These are phyloP conservation scores for Dexiosoma caninum DNA, from an alignment of 2,888 invertebrate species.

Conservation along the genomic window DNA sequence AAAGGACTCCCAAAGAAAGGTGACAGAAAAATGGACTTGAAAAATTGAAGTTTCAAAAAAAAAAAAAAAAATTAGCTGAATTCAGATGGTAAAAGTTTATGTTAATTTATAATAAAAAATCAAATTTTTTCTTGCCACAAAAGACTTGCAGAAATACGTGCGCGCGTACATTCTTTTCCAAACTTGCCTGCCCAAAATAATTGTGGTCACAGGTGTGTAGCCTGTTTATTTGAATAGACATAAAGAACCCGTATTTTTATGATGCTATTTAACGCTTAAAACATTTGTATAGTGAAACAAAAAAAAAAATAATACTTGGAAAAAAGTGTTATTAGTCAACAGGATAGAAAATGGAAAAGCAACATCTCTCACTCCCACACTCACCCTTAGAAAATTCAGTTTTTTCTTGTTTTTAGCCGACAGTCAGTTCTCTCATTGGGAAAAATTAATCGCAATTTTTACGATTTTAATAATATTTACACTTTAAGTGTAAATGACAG, in stretches of 20 bases:
- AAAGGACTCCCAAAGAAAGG: constrained; percentile 16
- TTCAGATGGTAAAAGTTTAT: constrained; percentile 49
- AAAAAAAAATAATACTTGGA: not conserved
- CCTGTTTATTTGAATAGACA: constrained; percentile 55
- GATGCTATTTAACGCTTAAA: constrained; percentile 66
- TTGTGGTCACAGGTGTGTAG: constrained; percentile 76
- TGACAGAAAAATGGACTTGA: constrained; percentile 41
- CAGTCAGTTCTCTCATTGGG: not conserved
- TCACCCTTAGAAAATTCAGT: constrained; percentile 23
- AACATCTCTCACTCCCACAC: not conserved
- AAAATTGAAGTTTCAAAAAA: constrained; percentile 39
- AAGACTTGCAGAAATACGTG: not conserved
- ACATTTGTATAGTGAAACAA: constrained; percentile 43
- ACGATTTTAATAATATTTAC: constrained; percentile 73
- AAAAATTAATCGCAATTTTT: constrained; percentile 67
- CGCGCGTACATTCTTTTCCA: too few species aligned
- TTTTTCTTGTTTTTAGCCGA: not conserved
- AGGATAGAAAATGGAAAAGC: not conserved
- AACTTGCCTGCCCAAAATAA: constrained; percentile 64
- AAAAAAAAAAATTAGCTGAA: constrained; percentile 9
- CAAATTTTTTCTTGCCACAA: constrained; percentile 20
- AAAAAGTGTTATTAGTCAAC: constrained; percentile 64
- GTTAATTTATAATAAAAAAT: constrained; percentile 56
- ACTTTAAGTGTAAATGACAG: constrained; percentile 66
- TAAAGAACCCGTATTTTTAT: constrained; percentile 70